These are phyloP conservation scores for Rhynchophorus ferrugineus DNA, from an alignment of 1,140 invertebrate genomes.

Conservation along the genomic window DNA sequence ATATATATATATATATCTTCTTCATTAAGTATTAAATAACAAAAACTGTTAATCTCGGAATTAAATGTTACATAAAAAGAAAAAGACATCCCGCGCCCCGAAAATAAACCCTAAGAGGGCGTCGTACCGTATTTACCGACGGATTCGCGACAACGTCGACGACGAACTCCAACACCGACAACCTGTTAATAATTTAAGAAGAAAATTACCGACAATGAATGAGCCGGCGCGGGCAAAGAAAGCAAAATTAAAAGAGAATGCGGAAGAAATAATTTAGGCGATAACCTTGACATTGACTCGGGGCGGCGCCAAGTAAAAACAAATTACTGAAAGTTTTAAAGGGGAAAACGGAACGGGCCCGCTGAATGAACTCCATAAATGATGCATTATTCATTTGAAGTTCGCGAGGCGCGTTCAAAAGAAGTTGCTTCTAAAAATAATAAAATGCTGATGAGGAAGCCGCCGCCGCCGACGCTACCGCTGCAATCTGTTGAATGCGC, in stretches of 20 bases:
- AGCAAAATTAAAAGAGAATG: conserved; percentile 20
- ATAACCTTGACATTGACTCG: conserved; percentile 21
- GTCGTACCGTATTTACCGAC: no score
- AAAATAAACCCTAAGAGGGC: no score
- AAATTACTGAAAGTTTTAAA: conserved; percentile 27
- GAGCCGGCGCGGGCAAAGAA: neutral
- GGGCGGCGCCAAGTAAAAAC: conserved; percentile 24
- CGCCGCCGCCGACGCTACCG: conserved; percentile 9
- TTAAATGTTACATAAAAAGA: no score
- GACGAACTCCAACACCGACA: no score
- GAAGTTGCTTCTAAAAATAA: conserved; percentile 36
- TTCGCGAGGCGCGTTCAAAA: conserved; percentile 23
- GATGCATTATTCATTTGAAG: conserved; percentile 35
- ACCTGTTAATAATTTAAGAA: neutral
- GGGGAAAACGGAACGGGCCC: conserved; percentile 16
- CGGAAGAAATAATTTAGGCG: conserved; percentile 22
- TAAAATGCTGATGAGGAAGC: conserved; percentile 38
- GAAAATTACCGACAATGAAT: neutral
- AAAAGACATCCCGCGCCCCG: no score
- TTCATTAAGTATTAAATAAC: no score
- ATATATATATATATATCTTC: no score
- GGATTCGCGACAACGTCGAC: no score
- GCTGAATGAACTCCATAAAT: conserved; percentile 33
- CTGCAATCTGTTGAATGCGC: conserved; percentile 41
- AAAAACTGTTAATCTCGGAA: no score